These are phyloP conservation scores for Graptemys geographica DNA, from an alignment of 2,797 vertebrate genomes.

Conservation along the genomic window DNA sequence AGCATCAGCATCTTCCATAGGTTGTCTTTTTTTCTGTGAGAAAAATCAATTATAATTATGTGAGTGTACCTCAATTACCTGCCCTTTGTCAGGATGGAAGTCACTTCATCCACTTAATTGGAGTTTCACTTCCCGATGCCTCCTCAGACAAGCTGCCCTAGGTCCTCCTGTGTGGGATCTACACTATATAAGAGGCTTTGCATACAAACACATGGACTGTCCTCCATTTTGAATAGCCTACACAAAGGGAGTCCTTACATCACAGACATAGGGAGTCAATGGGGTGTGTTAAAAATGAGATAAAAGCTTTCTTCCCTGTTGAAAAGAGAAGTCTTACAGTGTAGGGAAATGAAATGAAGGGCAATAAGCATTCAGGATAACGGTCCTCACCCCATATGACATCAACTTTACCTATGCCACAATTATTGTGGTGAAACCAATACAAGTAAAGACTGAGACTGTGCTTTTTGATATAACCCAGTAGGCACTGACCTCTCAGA, in stretches of 20 bases:
- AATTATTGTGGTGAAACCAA: neutral
- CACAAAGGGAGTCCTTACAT: neutral
- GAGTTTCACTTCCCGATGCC: neutral
- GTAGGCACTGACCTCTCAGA: neutral
- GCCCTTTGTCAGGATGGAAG: neutral
- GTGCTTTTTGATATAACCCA: neutral
- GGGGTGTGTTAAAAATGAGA: neutral
- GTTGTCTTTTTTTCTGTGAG: neutral
- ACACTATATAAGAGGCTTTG: neutral
- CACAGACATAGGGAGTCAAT: neutral
- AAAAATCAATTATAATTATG: constrained; percentile 58
- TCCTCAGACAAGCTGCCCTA: neutral
- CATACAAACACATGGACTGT: neutral
- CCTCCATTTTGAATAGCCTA: constrained; percentile 7
- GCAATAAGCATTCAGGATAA: neutral
- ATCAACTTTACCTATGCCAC: neutral
- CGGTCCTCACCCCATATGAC: neutral
- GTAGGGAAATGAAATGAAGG: neutral
- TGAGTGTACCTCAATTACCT: constrained; percentile 24
- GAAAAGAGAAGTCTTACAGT: neutral
- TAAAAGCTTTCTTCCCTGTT: neutral
- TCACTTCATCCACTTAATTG: neutral
- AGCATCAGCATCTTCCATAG: neutral
- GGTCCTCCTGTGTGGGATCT: neutral
- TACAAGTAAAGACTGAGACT: neutral